Evolutionary conservation across 92 coral and sea anemone species (phyloP), one percentile per base, ranked within the genome.

Genomic region (Parazoanthus darwini): DNA sequence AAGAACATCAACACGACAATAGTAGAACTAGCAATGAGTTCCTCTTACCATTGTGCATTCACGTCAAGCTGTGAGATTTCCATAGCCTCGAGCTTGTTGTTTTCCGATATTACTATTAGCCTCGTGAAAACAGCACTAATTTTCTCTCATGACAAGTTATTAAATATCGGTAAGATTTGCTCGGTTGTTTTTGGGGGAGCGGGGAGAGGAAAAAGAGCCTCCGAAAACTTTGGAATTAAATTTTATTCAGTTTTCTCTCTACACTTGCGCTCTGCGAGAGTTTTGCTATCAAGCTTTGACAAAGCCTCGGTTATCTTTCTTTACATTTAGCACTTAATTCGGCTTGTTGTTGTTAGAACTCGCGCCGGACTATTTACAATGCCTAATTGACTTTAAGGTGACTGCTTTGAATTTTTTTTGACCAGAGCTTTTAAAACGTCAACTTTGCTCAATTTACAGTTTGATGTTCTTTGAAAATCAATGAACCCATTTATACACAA

Each of bases 51-150:
- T 74, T 37, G 44, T 7, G 44, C n/a, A 74, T 20, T n/a, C 46
- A 74, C 79, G 44, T 18, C 80, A 76, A 76, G 80, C 80, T 76
- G 80, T 39, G 80, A 39, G 0, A 18, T 22, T 76, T 39, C 16
- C 54, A 76, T 76, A 76, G 80, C 80, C 80, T 20, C 48, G 35
- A 76, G 80, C 70, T 63, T 63, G 80, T 37, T 76, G 80, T 18
- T 39, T 76, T 7, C 10, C 79, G 39, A 76, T 76, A 18, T 11
- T 11, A 13, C 3, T 11, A 54, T 75, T 35, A 44, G 79, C 79
- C 10, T 39, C 13, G 20, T 76, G 13, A 39, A 39, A 37, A 39
- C 46, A 35, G 8, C 78, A 20, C 37, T 76, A 76, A 76, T 39
- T 75, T 76, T 44, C 29, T 36, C 26, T 39, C 48, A 37, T 39